A percentile compares a stretch with the other conserved stretches of the same genome.
phyloP scores from a whole-genome alignment of 2,113 vertebrate species.

The Phrynosoma platyrhinos region DNA sequence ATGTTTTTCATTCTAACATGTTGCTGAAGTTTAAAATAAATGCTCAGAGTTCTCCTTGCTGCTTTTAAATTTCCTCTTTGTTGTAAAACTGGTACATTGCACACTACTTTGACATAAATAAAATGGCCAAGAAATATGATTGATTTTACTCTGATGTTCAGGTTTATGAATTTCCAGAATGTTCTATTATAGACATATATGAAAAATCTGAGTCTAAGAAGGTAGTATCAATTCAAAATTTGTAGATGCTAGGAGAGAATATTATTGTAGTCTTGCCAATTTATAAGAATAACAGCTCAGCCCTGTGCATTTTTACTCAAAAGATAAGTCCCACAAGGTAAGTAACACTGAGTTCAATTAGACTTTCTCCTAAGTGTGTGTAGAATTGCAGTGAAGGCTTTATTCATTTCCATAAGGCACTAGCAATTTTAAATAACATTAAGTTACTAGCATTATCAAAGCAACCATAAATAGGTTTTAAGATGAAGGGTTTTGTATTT shows the following conservation, averaged over 20 bases:
- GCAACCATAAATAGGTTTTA: slow-evolving; percentile 8
- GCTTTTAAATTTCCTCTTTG: not conserved
- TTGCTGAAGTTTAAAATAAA: slow-evolving; percentile 9
- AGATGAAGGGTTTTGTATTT: not conserved
- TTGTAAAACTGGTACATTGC: slow-evolving; percentile 4
- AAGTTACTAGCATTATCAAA: not conserved
- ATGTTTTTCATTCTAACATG: not conserved
- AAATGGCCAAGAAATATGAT: slow-evolving; percentile 3
- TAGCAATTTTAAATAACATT: not conserved
- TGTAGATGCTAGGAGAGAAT: too few relatives aligned
- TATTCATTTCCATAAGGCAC: not conserved
- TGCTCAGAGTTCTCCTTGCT: not conserved
- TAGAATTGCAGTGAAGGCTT: not conserved
- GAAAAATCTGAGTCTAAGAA: not conserved
- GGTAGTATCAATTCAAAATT: not conserved
- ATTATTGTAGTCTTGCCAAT: not conserved
- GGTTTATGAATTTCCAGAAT: slow-evolving; percentile 1
- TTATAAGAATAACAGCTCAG: not conserved
- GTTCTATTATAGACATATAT: slow-evolving; percentile 2
- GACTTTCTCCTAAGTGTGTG: not conserved
- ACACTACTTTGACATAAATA: not conserved
- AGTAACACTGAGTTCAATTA: not conserved
- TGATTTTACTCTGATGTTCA: not conserved
- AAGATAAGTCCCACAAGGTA: not conserved
- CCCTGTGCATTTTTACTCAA: not conserved